phyloP scores from a whole-genome alignment of 1,140 invertebrate genomes.

The Cataglyphis hispanica region DNA sequence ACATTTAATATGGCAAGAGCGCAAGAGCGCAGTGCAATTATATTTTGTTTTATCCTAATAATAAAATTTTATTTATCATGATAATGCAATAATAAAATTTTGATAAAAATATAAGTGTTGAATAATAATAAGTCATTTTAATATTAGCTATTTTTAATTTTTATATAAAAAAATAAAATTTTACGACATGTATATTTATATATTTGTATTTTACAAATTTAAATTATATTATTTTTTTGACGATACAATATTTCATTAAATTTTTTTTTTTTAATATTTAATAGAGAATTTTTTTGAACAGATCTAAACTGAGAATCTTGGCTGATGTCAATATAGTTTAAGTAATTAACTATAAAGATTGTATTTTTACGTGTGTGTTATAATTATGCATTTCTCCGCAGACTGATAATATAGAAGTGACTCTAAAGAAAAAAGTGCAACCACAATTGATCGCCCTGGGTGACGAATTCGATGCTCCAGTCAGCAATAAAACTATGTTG shows the following conservation, averaged over 20 bases:
- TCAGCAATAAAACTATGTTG: slow-evolving; percentile 91
- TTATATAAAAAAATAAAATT: background rate
- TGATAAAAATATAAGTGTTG: background rate
- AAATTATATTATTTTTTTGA: background rate
- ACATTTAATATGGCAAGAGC: no score
- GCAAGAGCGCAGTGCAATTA: background rate
- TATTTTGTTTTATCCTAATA: background rate
- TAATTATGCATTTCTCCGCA: slow-evolving; percentile 70
- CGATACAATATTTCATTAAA: background rate
- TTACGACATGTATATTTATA: background rate
- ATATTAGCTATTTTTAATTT: background rate
- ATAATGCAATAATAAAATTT: slow-evolving; percentile 8
- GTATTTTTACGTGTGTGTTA: background rate
- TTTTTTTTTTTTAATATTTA: slow-evolving; percentile 4
- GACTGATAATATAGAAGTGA: slow-evolving; percentile 87
- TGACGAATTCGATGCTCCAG: slow-evolving; percentile 91
- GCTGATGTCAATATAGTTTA: background rate
- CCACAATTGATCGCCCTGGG: slow-evolving; percentile 90
- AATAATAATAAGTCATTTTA: background rate
- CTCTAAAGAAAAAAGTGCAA: slow-evolving; percentile 89
- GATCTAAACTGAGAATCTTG: background rate
- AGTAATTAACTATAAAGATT: background rate
- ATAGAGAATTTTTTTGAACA: background rate
- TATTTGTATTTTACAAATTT: background rate
- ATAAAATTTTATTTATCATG: background rate